Evolutionary conservation across 2,113 vertebrate species (phyloP), one percentile per base, ranked within the genome.

Genomic region (Larimichthys crocea): DNA sequence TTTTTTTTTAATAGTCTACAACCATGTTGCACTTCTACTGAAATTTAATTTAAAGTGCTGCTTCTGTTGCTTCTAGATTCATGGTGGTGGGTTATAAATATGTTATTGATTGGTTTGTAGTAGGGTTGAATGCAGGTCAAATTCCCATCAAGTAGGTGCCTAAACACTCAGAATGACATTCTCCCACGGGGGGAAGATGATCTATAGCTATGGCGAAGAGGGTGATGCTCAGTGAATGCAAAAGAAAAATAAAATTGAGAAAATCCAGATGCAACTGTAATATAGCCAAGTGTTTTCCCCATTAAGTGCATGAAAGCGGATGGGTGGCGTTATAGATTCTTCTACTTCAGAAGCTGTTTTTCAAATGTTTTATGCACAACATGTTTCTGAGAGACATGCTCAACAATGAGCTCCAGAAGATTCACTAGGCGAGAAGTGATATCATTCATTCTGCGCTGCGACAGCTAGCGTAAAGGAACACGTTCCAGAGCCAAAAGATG

Each of bases 271-370:
- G 84, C 74, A 83, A 61, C 31, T 80, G 46, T 63, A 80, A 40
- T 61, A 62, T 26, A 0, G 57, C 76, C 62, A 62, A 69, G 65
- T 66, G 82, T 79, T 79, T 74, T 62, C 24, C 46, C 46, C 52
- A 35, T n/a, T 66, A 64, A 16, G 52, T 46, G 26, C 17, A 11
- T 31, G 69, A 64, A 71, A 80, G 48, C 22, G 50, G 31, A 86
- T 63, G 69, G 40, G 52, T 14, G 74, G 68, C 35, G 35, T 75
- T 80, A 68, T 83, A 83, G 73, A 84, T 87, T 81, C 44, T 81
- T 88, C 86, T 71, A 56, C 86, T 82, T 84, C 88, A 91, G 86
- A 90, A 87, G 88, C 80, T 55, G 44, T 77, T 86, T 85, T 76
- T 78, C 56, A 75, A 81, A 62, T 66, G 64, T 76, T 71, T 77